phyloP scores from a whole-genome alignment of 2,888 invertebrate species.

The Altica lythri region DNA sequence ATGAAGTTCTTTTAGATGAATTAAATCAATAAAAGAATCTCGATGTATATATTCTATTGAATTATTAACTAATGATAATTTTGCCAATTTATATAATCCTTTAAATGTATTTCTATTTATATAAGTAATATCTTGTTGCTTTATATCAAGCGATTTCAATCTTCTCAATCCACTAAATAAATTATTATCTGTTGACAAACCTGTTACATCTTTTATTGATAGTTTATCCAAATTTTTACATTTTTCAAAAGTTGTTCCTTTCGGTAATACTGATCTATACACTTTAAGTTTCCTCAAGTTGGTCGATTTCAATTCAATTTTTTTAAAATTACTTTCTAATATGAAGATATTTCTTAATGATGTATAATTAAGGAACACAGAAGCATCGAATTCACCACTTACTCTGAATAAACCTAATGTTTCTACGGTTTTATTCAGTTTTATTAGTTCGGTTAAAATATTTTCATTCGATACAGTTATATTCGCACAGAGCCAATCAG shows the following conservation, averaged over 20 bases:
- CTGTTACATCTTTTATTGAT: conserved; percentile 5
- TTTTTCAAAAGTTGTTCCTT: conserved; percentile 2
- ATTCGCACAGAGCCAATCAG: not conserved
- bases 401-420: not conserved
- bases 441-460: not conserved
- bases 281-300: conserved; percentile 6
- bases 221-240: conserved; percentile 15
- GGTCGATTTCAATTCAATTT: conserved; percentile 6
- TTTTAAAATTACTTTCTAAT: not conserved
- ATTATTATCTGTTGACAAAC: not conserved
- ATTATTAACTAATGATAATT: conserved; percentile 9
- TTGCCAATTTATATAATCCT: conserved; percentile 12
- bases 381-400: conserved; percentile 3
- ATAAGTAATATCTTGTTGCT: conserved; percentile 1
- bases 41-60: conserved; percentile 12
- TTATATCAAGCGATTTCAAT: conserved; percentile 13
- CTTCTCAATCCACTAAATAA: conserved; percentile 5
- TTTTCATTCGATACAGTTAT: not conserved
- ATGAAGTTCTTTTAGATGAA: conserved; percentile 18
- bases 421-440: not conserved
- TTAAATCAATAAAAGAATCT: conserved; percentile 15
- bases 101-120: conserved; percentile 18
- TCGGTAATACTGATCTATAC: conserved; percentile 9
- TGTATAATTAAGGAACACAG: conserved; percentile 3
- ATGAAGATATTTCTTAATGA: conserved; percentile 4